Percentiles rank a stretch among this genome's conserved stretches.
These are phyloP conservation scores for Caenorhabditis sulstoni DNA, from an alignment of 2,888 invertebrate genomes.

Conservation along the genomic window DNA sequence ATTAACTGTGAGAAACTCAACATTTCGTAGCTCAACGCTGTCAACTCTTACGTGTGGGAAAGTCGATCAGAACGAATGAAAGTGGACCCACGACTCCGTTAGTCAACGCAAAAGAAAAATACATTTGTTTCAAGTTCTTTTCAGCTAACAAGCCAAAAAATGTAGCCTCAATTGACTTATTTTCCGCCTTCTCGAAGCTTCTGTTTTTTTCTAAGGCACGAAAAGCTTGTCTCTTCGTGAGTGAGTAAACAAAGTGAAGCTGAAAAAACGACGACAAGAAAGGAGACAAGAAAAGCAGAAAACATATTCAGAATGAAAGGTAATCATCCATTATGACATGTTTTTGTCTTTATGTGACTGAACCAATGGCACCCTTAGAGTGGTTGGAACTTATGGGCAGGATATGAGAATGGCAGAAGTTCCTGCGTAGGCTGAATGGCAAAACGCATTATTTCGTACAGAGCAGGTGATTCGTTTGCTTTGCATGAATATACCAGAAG, in stretches of 20 bases:
- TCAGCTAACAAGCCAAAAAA: constrained; percentile 7
- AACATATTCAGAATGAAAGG: constrained; percentile 27
- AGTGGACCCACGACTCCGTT: too few relatives aligned
- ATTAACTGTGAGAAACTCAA: too few relatives aligned
- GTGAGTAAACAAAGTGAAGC: constrained; percentile 37
- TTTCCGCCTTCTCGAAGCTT: constrained; percentile 5
- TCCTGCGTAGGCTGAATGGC: too few relatives aligned
- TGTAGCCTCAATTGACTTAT: constrained; percentile 36
- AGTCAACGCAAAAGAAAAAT: too few relatives aligned
- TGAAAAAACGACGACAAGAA: constrained; percentile 19
- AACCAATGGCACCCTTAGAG: constrained; percentile 22
- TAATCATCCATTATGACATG: constrained; percentile 55
- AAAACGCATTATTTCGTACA: too few relatives aligned
- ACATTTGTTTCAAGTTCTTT: too few relatives aligned
- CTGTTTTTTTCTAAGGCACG: constrained; percentile 21
- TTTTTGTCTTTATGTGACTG: constrained; percentile 37
- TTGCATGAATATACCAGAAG: too few relatives aligned
- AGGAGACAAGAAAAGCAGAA: constrained; percentile 19
- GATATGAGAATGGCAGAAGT: constrained; percentile 35
- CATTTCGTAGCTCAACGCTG: too few relatives aligned
- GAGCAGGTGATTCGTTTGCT: too few relatives aligned
- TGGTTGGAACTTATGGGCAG: constrained; percentile 20
- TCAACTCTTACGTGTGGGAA: too few relatives aligned
- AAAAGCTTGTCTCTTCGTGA: constrained; percentile 13
- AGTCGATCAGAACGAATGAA: too few relatives aligned